Percentiles rank a stretch among this genome's conserved stretches.
phyloP scores from a whole-genome alignment of 2,888 invertebrate genomes.

The Himalopsyche anomala region DNA sequence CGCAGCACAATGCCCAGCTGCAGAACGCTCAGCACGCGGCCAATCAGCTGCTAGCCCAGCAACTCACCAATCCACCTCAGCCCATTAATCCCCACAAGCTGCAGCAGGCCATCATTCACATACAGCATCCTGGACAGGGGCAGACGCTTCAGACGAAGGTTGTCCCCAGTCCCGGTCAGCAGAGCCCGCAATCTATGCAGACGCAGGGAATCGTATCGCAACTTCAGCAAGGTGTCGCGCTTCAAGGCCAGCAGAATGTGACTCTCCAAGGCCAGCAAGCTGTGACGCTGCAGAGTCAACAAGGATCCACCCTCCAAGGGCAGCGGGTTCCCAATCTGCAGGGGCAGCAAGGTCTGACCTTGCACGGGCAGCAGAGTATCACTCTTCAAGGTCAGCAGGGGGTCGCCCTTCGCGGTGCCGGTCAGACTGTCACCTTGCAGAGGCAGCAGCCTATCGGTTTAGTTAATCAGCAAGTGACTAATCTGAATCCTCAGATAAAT shows the following conservation, averaged over 20 bases:
- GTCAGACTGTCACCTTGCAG: conserved; percentile 59
- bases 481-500: conserved; percentile 51
- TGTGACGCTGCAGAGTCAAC: conserved; percentile 35
- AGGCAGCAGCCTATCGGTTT: conserved; percentile 71
- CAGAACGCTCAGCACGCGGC: conserved; percentile 73
- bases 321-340: conserved; percentile 55
- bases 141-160: conserved; percentile 62
- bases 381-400: conserved; percentile 59
- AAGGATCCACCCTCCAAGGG: conserved; percentile 53
- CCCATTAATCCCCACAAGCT: conserved; percentile 76
- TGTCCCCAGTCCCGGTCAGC: conserved; percentile 59
- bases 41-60: conserved; percentile 75
- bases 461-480: conserved; percentile 69
- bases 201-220: conserved; percentile 60
- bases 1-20: conserved; percentile 61
- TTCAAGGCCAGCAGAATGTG: conserved; percentile 54
- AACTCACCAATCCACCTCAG: conserved; percentile 76
- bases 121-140: conserved; percentile 72
- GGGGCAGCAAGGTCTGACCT: conserved; percentile 58
- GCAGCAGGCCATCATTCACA: conserved; percentile 76
- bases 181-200: conserved; percentile 55
- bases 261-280: conserved; percentile 37
- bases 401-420: conserved; percentile 52
- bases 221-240: conserved; percentile 51
- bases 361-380: conserved; percentile 57